Evolutionary conservation across 2,113 vertebrate genomes (phyloP).

Genomic region (Mungos mungo): DNA sequence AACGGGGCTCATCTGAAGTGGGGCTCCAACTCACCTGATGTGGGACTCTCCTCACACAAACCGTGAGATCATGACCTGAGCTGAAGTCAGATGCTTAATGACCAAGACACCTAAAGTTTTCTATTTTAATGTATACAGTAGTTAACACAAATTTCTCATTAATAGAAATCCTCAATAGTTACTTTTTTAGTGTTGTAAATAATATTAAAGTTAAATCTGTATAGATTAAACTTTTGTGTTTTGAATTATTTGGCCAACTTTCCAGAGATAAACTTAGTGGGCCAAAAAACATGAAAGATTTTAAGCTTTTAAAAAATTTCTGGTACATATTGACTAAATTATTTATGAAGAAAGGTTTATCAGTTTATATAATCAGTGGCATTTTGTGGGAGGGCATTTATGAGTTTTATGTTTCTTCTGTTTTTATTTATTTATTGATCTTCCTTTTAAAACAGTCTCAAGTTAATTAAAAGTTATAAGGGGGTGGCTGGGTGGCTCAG

Average conservation of each 20-base stretch:
- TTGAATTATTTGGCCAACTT: constrained; percentile 5
- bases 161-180: not conserved
- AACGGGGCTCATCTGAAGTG: too few relatives aligned
- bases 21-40: too few relatives aligned
- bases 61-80: too few relatives aligned
- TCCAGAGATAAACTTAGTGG: not conserved
- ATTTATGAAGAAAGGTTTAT: not conserved
- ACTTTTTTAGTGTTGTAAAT: not conserved
- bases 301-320: not conserved
- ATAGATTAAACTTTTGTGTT: not conserved
- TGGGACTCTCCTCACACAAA: too few relatives aligned
- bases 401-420: not conserved
- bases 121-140: not conserved
- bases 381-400: not conserved
- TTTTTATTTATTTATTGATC: not conserved
- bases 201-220: not conserved
- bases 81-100: too few relatives aligned
- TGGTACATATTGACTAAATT: not conserved
- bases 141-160: not conserved
- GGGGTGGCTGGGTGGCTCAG: too few relatives aligned
- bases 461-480: not conserved
- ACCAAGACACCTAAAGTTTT: not conserved
- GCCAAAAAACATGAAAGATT: not conserved
- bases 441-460: not conserved
- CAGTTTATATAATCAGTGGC: not conserved